Base-by-base conservation (phyloP, 2,113 vertebrate genomes). In the Lathamus discolor region DNA sequence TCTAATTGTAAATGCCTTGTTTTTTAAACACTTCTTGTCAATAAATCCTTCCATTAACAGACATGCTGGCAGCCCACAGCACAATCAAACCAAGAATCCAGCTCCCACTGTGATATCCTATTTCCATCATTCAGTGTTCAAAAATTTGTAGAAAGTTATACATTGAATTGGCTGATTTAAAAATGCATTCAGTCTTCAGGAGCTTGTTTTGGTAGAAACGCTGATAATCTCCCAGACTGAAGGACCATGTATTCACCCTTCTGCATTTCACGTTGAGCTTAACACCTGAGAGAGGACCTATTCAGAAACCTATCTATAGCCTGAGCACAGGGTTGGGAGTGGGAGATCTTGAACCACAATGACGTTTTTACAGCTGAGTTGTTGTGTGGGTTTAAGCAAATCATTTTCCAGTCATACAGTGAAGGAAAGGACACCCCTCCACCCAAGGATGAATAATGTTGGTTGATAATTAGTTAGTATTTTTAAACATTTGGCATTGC, bases 1-100 rank as follows among this genome's bases (percentile, higher is more conserved):
- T 95, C 77, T 90, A 97, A 88, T 96, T 96, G 96, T 92, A 95
- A 94, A 94, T 96, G 78, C 37, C 59, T 82, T 91, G 68, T 23
- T 95, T 97, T 92, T 24, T 91, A 91, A 97, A 92, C 28, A 31
- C 77, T 74, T 67, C 83, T 92, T 94, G 89, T 82, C 74, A 91
- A 75, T 92, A 94, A 97, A 91, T 96, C 72, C 51, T 68, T 95
- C 61, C 82, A 46, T 93, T 92, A 94, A 57, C 64, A 91, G 51
- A 91, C 84, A 81, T 10, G 46, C 37, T 93, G 96, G 81, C 92
- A 95, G 54, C 57, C 74, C 8, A 3, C 37, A 72, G 93, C 20
- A 86, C 2, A 8, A 78, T 64, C 46, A 92, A 67, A 96, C 55
- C 20, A 92, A 33, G 54, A 61, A 51, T 54, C 41, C 63, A 74